Evolutionary conservation across 1,140 invertebrate species (phyloP), one percentile per base, ranked within the genome.

Genomic region (Belonocnema kinseyi): DNA sequence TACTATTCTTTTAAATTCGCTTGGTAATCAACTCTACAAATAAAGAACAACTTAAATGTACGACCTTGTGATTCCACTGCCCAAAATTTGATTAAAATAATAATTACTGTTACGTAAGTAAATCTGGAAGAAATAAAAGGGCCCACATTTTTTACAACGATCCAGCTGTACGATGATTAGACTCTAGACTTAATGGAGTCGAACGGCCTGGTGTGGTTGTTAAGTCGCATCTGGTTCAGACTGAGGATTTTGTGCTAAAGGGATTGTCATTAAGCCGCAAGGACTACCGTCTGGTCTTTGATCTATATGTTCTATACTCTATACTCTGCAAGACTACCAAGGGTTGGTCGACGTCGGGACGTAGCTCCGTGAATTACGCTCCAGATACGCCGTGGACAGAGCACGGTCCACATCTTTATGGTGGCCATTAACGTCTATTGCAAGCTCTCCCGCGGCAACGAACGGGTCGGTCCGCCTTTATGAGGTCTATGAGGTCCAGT

Each of bases 351-450:
- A 78, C 58, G 78, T 52, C 21, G 14, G 66, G 71, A 72, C 61
- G 46, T 17, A 54, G 46, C 40, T 46, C 71, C 73, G 71, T 80
- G 76, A 78, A 77, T 80, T 80, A 80, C 72, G 76, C 70, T 73
- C 76, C 53, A 51, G 77, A 77, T 79, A 82, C 77, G 80, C 72
- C 70, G 75, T 74, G 77, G 73, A 76, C 75, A 77, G 73, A 33
- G 75, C 46, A 66, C 19, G 66, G 61, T 73, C 50, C 80, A 73
- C 74, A 82, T 80, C 82, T 85, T 85, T 85, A 85, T 85, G 84
- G 73, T 26, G 53, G 80, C 79, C 77, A 82, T 85, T 85, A 85
- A 83, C 71, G 84, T 85, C 84, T 75, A 46, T 17, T 21, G 82
- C 84, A 84, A 81, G 53, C 72, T 74, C 73, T 74, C 72, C 71